These are phyloP conservation scores for Drosophila virilis DNA, from an alignment of 1,140 invertebrate genomes.

Conservation along the genomic window DNA sequence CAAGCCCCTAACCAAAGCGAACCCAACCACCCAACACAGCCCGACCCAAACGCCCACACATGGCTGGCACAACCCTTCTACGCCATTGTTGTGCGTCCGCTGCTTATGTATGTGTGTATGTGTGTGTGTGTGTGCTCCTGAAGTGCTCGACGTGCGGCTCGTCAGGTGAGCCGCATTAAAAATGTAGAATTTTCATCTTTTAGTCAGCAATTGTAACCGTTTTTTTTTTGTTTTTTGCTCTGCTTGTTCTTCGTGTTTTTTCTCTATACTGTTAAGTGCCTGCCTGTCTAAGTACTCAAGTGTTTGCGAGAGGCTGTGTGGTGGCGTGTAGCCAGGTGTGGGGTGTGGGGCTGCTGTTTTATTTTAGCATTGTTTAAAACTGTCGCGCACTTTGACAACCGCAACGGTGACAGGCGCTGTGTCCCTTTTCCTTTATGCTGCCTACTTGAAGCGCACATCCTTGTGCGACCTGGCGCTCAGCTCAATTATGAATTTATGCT, in stretches of 20 bases:
- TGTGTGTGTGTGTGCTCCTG: constrained; percentile 49
- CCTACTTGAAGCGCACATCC: constrained; percentile 15
- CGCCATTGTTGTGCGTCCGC: constrained; percentile 61
- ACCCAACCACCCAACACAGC: background rate
- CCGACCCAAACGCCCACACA: background rate
- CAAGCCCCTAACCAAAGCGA: constrained; percentile 60
- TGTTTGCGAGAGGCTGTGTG: constrained; percentile 19
- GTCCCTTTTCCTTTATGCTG: background rate
- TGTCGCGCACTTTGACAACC: constrained; percentile 72
- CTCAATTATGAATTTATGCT: constrained; percentile 74
- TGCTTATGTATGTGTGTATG: constrained; percentile 23
- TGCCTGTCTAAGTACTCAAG: constrained; percentile 75
- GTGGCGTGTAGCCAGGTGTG: constrained; percentile 8
- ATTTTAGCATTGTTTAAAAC: constrained; percentile 55
- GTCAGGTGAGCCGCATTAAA: constrained; percentile 80
- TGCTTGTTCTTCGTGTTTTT: background rate
- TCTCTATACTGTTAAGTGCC: constrained; percentile 59
- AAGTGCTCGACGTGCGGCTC: constrained; percentile 69
- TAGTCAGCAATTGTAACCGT: constrained; percentile 79
- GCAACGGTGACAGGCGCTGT: constrained; percentile 13
- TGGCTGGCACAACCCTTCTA: constrained; percentile 56
- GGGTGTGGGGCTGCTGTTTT: background rate
- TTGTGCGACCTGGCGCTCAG: constrained; percentile 11
- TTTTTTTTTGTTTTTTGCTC: constrained; percentile 21
- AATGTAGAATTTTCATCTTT: constrained; percentile 82